phyloP scores from a whole-genome alignment of 2,113 vertebrate species.

The Ivindomyrus marchei region DNA sequence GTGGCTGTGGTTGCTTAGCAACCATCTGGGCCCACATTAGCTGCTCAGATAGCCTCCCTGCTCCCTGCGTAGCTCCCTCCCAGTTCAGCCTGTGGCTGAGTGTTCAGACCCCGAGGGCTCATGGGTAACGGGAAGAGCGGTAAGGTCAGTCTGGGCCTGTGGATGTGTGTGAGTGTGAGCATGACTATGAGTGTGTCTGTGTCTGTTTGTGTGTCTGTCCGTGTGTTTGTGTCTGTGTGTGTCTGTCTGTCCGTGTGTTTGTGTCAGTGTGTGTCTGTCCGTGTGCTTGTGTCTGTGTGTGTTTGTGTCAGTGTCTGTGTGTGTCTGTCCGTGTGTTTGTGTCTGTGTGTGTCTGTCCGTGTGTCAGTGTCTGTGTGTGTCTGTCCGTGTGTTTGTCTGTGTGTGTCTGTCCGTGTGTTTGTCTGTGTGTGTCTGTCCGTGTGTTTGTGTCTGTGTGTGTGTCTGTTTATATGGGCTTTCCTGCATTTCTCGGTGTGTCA shows the following conservation, averaged over 20 bases:
- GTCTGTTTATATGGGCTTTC: not conserved
- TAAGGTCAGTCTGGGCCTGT: not conserved
- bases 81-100: not conserved
- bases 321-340: not conserved
- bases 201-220: not conserved
- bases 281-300: not conserved
- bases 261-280: not conserved
- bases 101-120: not conserved
- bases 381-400: not conserved
- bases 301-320: not conserved
- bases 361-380: too few relatives aligned
- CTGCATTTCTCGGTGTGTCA: not conserved
- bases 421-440: too few relatives aligned
- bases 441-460: not conserved
- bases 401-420: not conserved
- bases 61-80: not conserved
- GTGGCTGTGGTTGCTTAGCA: conserved; percentile 16
- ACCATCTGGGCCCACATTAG: not conserved
- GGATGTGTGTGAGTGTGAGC: not conserved
- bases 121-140: not conserved
- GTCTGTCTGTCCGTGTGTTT: not conserved
- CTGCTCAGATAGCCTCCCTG: not conserved
- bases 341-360: too few relatives aligned
- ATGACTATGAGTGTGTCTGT: not conserved
- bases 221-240: not conserved